Evolutionary conservation across 2,797 vertebrate genomes (phyloP).

Genomic region (Erethizon dorsatum): DNA sequence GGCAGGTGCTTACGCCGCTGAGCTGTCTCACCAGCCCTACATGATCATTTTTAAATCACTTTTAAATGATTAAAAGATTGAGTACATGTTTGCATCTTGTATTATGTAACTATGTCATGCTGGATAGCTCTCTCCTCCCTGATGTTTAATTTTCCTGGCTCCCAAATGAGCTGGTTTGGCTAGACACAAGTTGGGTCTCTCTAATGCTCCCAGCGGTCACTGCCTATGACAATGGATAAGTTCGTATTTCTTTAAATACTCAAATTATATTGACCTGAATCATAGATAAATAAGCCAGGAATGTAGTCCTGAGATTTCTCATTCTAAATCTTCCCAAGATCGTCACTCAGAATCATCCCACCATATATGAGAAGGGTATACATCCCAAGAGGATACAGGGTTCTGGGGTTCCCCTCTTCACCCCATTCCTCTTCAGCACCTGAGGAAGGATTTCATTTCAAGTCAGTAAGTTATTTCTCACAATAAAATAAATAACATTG

Average conservation of each 20-base stretch:
- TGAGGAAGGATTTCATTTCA: not conserved
- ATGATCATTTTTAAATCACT: not conserved
- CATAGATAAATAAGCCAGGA: not conserved
- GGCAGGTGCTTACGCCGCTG: too few relatives aligned
- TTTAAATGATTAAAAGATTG: not conserved
- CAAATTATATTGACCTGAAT: not conserved
- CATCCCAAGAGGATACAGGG: not conserved
- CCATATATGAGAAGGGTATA: not conserved
- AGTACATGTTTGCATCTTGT: not conserved
- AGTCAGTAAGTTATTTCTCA: not conserved
- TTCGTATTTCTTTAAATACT: not conserved
- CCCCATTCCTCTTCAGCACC: not conserved
- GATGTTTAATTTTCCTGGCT: conserved; percentile 22
- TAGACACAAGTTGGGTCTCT: not conserved
- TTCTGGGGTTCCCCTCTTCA: not conserved
- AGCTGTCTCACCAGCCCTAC: too few relatives aligned
- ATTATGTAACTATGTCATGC: not conserved
- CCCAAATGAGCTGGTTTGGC: not conserved
- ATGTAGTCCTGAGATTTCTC: not conserved
- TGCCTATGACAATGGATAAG: not conserved
- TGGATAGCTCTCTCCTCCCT: not conserved
- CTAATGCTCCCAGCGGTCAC: not conserved
- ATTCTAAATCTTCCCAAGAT: not conserved
- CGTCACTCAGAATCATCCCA: not conserved
- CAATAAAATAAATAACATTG: not conserved